Conservation (phyloP, 2,888 invertebrate genomes). For the Carpatolechia fugitivella region DNA sequence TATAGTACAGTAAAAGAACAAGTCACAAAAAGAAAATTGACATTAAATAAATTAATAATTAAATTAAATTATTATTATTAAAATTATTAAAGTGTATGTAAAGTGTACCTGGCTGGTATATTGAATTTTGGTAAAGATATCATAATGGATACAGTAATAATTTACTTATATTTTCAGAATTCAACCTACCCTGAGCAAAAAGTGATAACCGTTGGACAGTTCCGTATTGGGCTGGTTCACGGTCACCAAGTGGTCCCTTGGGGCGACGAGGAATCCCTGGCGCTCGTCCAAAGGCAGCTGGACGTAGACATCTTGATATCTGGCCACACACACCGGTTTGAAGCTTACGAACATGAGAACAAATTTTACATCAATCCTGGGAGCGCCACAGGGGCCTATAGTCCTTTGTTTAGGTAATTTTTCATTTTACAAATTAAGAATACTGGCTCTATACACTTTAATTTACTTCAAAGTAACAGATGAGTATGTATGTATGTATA, state of each 20-base stretch:
- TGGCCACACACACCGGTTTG: slow-evolving; percentile 99
- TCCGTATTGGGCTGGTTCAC: slow-evolving; percentile 97
- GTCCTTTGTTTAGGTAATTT: slow-evolving; percentile 90
- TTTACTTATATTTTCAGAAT: slow-evolving; percentile 80
- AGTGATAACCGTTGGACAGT: slow-evolving; percentile 99
- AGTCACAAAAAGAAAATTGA: no score
- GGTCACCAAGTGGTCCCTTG: slow-evolving; percentile 99
- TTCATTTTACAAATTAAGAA: background rate
- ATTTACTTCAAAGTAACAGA: no score
- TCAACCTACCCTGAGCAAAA: slow-evolving; percentile 97
- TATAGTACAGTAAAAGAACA: no score
- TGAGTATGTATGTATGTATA: no score
- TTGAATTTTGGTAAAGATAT: no score
- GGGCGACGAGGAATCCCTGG: slow-evolving; percentile 96
- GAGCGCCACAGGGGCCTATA: slow-evolving; percentile 98
- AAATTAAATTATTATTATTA: no score
- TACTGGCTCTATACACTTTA: background rate
- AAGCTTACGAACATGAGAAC: slow-evolving; percentile 98
- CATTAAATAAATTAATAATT: no score
- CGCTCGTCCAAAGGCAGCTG: slow-evolving; percentile 95
- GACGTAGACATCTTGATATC: slow-evolving; percentile 99
- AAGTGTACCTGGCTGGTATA: no score
- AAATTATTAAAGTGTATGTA: no score
- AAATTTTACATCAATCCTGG: slow-evolving; percentile 99
- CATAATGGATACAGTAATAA: no score